Evolutionary conservation across 2,113 vertebrate species (phyloP).

Genomic region (Hyperopisus bebe): DNA sequence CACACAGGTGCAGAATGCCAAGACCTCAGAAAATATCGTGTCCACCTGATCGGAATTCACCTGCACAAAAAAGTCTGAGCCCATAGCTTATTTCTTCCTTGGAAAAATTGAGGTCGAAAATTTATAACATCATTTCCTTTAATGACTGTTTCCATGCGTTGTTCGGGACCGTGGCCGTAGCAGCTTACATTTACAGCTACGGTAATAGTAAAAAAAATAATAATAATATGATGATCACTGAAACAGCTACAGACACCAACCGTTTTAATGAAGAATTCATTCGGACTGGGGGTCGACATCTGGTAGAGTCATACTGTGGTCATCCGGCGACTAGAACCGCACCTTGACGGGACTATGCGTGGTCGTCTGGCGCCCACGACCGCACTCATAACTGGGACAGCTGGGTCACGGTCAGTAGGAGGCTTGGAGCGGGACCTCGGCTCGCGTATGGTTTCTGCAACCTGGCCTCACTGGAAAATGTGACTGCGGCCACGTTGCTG

Average conservation of each 20-base stretch:
- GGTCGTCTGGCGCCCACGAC: background rate
- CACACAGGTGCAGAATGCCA: background rate
- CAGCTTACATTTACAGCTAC: background rate
- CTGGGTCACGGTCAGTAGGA: background rate
- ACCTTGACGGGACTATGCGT: conserved; percentile 18
- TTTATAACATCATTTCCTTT: background rate
- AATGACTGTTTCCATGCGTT: background rate
- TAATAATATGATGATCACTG: background rate
- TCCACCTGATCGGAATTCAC: background rate
- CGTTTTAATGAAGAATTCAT: background rate
- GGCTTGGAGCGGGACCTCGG: conserved; percentile 34
- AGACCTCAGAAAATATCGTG: background rate
- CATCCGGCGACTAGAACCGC: conserved; percentile 38
- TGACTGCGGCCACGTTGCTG: conserved; percentile 34
- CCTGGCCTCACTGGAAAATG: conserved; percentile 48
- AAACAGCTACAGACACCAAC: background rate
- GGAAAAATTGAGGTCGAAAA: background rate
- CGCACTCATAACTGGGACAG: background rate
- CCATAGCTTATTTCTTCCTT: background rate
- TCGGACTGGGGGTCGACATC: background rate
- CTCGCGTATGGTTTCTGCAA: conserved; percentile 48
- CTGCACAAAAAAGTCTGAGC: background rate
- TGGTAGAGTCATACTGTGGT: conserved; percentile 24
- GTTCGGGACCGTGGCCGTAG: background rate
- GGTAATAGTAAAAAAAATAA: background rate